These are phyloP conservation scores for Pachypanchax playfairii DNA, from an alignment of 2,113 vertebrate species.

Conservation along the genomic window DNA sequence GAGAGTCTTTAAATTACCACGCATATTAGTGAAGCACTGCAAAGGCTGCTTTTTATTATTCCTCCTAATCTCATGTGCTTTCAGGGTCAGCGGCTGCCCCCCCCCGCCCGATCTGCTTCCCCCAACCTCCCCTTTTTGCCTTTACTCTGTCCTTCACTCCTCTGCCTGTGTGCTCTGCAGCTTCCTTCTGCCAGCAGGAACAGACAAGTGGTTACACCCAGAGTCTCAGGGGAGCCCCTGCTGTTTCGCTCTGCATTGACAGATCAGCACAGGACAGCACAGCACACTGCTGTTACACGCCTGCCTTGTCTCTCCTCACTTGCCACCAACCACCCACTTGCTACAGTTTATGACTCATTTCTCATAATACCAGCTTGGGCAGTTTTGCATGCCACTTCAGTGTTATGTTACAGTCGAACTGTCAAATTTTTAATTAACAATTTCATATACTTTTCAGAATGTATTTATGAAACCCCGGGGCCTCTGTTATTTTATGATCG, in stretches of 20 bases:
- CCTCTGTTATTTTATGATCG: slow-evolving; percentile 9
- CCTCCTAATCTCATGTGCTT: slow-evolving; percentile 54
- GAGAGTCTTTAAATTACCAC: slow-evolving; percentile 63
- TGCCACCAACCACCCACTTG: slow-evolving; percentile 36
- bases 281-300: slow-evolving; percentile 24
- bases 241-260: slow-evolving; percentile 7
- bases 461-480: not conserved
- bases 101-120: too few relatives aligned
- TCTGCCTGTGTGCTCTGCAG: slow-evolving; percentile 3
- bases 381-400: slow-evolving; percentile 14
- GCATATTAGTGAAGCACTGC: slow-evolving; percentile 57
- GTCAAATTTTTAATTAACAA: slow-evolving; percentile 12
- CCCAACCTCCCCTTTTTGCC: slow-evolving; percentile 1
- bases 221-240: slow-evolving; percentile 12
- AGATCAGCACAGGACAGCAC: slow-evolving; percentile 41
- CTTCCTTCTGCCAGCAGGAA: slow-evolving; percentile 15
- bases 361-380: slow-evolving; percentile 30
- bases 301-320: slow-evolving; percentile 24
- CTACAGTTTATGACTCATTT: slow-evolving; percentile 46
- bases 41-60: slow-evolving; percentile 63
- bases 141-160: slow-evolving; percentile 20
- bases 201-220: slow-evolving; percentile 48
- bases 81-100: slow-evolving; percentile 48
- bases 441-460: not conserved
- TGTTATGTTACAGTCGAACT: slow-evolving; percentile 5